Evolutionary conservation across 2,888 invertebrate genomes (phyloP), one percentile per base, ranked within the genome.

Genomic region (Eumacrocentrus americanus): DNA sequence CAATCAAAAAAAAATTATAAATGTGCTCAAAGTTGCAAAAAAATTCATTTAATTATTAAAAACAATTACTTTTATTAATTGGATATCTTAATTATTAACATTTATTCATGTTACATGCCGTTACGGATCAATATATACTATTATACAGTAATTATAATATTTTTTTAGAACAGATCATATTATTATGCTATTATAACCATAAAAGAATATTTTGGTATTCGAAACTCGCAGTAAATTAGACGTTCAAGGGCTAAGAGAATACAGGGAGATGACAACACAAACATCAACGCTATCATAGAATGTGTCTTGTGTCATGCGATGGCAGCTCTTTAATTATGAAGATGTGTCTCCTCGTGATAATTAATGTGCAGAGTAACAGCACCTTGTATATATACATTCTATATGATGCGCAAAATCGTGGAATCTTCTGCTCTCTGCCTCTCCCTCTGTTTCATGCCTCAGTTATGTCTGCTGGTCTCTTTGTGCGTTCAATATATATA

Each of bases 251-350:
- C 14, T 2, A 40, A 40, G 6, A 40, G 14, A 14, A 22, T 20
- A 18, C 20, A 52, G 11, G 23, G 9, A 7, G 3, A 29, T 14
- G 11, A 16, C 23, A 38, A 18, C 16, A 20, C 14, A 23, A 40
- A 3, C 29, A 6, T 9, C 22, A 44, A 9, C 7, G 14, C 18
- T 14, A 51, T 37, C 16, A 38, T 34, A 11, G n/a, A 9, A 16
- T n/a, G n/a, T 11, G 35, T 29, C 53, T 48, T 46, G 40, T 52
- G 25, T n/a, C 29, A 29, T 18, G 42, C 51, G 54, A 64, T 63
- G 58, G 62, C 60, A 60, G 65, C 37, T 60, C 63, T 71, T 72
- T 72, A 73, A 75, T 73, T 74, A 74, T 71, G 67, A 71, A 68
- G 65, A 66, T 61, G 59, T 60, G 68, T 71, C 69, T 46, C 56